phyloP scores from a whole-genome alignment of 2,113 vertebrate species.

The Piaya cayana region DNA sequence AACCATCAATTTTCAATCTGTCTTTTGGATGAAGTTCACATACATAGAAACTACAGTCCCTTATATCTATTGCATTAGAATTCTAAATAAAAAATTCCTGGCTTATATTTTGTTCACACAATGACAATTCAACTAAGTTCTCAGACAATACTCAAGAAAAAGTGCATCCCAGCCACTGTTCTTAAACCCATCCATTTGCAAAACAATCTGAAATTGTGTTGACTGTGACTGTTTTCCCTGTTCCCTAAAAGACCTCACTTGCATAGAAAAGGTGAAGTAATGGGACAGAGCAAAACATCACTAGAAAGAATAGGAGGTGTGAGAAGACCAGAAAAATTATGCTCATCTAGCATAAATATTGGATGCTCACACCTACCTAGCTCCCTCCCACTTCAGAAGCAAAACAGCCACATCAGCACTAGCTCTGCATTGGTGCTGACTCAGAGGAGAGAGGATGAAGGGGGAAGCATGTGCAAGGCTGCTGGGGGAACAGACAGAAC shows the following conservation, averaged over 20 bases:
- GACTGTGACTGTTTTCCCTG: neutral
- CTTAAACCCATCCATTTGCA: neutral
- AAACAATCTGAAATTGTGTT: neutral
- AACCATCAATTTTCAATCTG: neutral
- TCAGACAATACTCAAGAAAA: neutral
- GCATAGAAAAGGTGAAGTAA: neutral
- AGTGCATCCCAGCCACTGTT: neutral
- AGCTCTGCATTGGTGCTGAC: neutral
- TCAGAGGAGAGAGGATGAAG: neutral
- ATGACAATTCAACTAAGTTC: neutral
- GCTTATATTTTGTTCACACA: neutral
- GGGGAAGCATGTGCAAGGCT: neutral
- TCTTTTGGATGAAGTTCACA: neutral
- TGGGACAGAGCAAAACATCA: neutral
- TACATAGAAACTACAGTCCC: neutral
- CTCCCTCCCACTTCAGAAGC: neutral
- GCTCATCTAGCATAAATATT: neutral
- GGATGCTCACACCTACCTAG: neutral
- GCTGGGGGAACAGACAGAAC: neutral
- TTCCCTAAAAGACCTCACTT: neutral
- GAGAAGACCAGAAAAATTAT: neutral
- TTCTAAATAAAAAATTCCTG: neutral
- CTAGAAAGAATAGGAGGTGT: neutral
- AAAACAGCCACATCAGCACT: neutral
- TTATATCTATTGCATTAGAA: neutral